Conservation (phyloP, 2,113 vertebrate genomes). For the Meriones unguiculatus region DNA sequence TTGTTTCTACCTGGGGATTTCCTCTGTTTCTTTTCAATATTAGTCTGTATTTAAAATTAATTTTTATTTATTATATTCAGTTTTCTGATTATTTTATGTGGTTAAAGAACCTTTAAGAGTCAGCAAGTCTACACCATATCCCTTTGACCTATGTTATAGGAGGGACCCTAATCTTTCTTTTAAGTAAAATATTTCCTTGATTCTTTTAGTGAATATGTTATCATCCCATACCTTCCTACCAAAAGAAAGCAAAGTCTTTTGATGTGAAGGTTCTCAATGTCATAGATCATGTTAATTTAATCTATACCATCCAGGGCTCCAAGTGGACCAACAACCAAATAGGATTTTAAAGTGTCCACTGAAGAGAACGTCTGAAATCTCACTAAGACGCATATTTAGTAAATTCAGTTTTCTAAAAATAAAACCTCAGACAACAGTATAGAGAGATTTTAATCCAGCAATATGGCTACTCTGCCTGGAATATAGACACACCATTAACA, state of each 20-base stretch:
- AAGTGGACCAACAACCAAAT: background rate
- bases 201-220: background rate
- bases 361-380: constrained; percentile 27
- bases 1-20: constrained; percentile 50
- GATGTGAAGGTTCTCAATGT: background rate
- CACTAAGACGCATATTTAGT: constrained; percentile 10
- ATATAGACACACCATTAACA: too few relatives aligned
- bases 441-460: too few relatives aligned
- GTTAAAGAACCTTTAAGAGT: background rate
- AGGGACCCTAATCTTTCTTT: background rate
- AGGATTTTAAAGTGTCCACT: background rate
- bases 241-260: background rate
- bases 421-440: background rate
- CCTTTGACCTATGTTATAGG: background rate
- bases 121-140: background rate
- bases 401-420: constrained; percentile 60
- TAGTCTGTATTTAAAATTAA: constrained; percentile 5
- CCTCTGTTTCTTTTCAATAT: constrained; percentile 41
- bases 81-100: constrained; percentile 23
- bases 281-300: background rate
- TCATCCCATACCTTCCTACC: background rate
- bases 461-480: too few relatives aligned
- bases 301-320: background rate
- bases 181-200: background rate
- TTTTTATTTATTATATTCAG: background rate